Evolutionary conservation across 2,888 invertebrate genomes (phyloP), one percentile per base, ranked within the genome.

Genomic region (Malthinus flaveolus): DNA sequence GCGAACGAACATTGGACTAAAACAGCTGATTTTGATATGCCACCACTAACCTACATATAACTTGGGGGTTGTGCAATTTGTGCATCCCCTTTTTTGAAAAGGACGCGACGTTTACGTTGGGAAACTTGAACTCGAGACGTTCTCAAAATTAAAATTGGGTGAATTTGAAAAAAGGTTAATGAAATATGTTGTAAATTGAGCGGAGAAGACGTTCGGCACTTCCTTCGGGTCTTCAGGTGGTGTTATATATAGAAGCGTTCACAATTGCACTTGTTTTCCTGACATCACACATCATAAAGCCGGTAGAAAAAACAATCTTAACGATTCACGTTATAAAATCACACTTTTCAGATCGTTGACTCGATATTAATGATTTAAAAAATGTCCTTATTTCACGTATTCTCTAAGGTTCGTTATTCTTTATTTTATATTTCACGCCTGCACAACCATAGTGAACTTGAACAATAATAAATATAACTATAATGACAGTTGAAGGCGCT

Each of bases 401-500:
- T 63, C 63, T 61, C 62, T 69, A 71, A 63, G 68, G 68, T 58
- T 62, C 63, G 65, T 68, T 67, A 63, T 71, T 69, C 68, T 66
- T 45, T 64, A 66, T 63, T 64, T 63, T 65, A 63, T 60, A 66
- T 69, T 69, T 72, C 70, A 71, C 68, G 72, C 66, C 66, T 66
- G 69, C 66, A 63, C 69, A 70, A 63, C 64, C 64, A 66, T 68
- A 68, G 64, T 71, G 72, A 71, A 71, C 73, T 73, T 68, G 71
- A 71, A 71, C 68, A 72, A 75, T 71, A 73, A 73, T 72, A 73
- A 74, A 74, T 74, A 73, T 68, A 70, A 73, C 69, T 72, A 72
- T 75, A 75, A 75, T 74, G 73, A 74, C 73, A 73, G 73, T 70
- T 65, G 63, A 56, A 74, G 73, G 73, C 72, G 75, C 73, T 72